Percentiles rank a stretch among this genome's conserved stretches.
These are phyloP conservation scores for Dioctria linearis DNA, from an alignment of 2,888 invertebrate species.

Conservation along the genomic window DNA sequence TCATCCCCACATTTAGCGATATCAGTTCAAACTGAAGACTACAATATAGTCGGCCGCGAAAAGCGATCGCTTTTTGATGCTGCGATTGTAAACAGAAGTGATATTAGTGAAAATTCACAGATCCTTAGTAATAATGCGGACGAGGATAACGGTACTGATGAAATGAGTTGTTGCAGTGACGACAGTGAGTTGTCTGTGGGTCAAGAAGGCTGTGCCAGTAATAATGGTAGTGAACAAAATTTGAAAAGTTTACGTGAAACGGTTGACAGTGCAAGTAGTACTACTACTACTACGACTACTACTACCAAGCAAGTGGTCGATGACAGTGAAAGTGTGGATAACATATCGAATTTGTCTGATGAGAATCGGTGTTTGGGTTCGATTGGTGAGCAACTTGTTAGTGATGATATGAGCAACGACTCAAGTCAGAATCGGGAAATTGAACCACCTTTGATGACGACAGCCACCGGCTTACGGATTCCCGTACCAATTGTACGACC, in stretches of 20 bases:
- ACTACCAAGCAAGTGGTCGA: constrained; percentile 19
- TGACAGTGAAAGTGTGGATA: constrained; percentile 58
- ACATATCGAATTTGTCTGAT: constrained; percentile 56
- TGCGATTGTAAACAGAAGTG: constrained; percentile 43
- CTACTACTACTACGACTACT: no score
- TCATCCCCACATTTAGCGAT: constrained; percentile 35
- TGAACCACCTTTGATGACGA: constrained; percentile 62
- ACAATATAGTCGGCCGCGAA: constrained; percentile 54
- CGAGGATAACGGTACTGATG: constrained; percentile 65
- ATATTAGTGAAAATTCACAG: constrained; percentile 59
- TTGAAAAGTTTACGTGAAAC: constrained; percentile 26
- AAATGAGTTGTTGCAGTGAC: constrained; percentile 80
- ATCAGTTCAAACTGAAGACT: constrained; percentile 42
- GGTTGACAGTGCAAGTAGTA: constrained; percentile 56
- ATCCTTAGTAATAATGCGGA: constrained; percentile 55
- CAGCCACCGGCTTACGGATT: constrained; percentile 61
- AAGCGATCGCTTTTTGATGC: constrained; percentile 46
- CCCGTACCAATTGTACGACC: constrained; percentile 61
- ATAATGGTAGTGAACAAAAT: constrained; percentile 55
- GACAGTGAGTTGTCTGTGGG: constrained; percentile 88
- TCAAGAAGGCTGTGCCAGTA: constrained; percentile 73
- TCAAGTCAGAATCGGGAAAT: constrained; percentile 53
- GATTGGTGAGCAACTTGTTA: constrained; percentile 32
- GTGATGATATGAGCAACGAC: constrained; percentile 57
- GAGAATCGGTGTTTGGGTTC: constrained; percentile 47